A percentile compares a stretch with the other conserved stretches of the same genome.
These are phyloP conservation scores for Casuarius casuarius DNA, from an alignment of 2,113 vertebrate genomes.

Conservation along the genomic window DNA sequence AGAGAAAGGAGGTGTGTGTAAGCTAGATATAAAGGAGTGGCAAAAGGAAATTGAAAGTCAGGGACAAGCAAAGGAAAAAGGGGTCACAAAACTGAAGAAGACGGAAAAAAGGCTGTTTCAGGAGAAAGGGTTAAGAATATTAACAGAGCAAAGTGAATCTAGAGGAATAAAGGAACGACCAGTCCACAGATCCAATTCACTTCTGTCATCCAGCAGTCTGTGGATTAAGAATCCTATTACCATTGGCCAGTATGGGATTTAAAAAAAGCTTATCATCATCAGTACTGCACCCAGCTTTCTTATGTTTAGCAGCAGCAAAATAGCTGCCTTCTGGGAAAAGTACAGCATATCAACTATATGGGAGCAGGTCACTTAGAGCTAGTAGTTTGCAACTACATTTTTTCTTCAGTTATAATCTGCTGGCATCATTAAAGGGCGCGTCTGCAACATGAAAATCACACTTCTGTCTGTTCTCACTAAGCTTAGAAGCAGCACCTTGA, in stretches of 20 bases:
- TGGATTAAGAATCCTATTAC: background rate
- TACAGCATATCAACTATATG: rapidly evolving
- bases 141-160: background rate
- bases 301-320: background rate
- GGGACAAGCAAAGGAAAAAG: background rate
- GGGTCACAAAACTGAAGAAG: background rate
- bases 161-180: background rate
- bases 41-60: background rate
- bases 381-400: rapidly evolving
- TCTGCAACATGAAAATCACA: background rate
- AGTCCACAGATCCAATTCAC: background rate
- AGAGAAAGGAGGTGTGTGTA: background rate
- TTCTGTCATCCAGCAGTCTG: background rate
- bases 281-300: background rate
- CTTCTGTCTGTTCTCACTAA: background rate
- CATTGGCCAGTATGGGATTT: background rate
- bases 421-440: background rate
- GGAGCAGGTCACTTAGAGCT: background rate
- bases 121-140: background rate
- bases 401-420: background rate
- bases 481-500: background rate
- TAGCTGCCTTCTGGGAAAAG: background rate
- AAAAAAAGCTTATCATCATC: background rate
- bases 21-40: background rate
- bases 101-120: background rate